Percentiles rank a stretch among this genome's conserved stretches.
These are phyloP conservation scores for Phyllostomus hastatus DNA, from an alignment of 2,113 vertebrate species.

Conservation along the genomic window DNA sequence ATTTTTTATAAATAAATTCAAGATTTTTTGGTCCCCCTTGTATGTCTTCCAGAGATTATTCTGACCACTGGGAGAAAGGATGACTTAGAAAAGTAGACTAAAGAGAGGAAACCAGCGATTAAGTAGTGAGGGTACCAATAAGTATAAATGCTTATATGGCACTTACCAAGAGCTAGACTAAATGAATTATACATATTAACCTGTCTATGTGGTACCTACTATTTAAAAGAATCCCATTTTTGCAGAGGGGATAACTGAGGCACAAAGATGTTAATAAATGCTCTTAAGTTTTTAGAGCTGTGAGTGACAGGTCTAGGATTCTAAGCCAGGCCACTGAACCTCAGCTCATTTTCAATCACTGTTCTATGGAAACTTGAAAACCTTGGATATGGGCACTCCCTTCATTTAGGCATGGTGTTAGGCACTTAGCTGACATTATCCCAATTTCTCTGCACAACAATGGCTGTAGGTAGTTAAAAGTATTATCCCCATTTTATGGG, in stretches of 20 bases:
- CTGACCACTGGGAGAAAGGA: not conserved
- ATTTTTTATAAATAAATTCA: no score
- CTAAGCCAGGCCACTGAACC: not conserved
- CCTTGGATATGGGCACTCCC: not conserved
- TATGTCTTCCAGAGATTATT: not conserved
- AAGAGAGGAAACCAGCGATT: not conserved
- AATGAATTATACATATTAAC: not conserved
- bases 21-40: no score
- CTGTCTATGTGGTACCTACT: not conserved
- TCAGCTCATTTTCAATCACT: not conserved
- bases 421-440: not conserved
- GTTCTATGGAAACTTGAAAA: not conserved
- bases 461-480: not conserved
- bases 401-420: accelerated
- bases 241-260: not conserved
- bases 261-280: not conserved
- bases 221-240: not conserved
- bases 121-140: not conserved
- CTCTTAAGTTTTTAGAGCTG: not conserved
- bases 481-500: not conserved
- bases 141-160: not conserved
- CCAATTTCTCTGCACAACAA: not conserved
- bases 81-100: not conserved
- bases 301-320: not conserved
- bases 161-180: not conserved